Evolutionary conservation across 2,797 vertebrate species (phyloP), one percentile per base, ranked within the genome.

Genomic region (Salarias fasciatus): DNA sequence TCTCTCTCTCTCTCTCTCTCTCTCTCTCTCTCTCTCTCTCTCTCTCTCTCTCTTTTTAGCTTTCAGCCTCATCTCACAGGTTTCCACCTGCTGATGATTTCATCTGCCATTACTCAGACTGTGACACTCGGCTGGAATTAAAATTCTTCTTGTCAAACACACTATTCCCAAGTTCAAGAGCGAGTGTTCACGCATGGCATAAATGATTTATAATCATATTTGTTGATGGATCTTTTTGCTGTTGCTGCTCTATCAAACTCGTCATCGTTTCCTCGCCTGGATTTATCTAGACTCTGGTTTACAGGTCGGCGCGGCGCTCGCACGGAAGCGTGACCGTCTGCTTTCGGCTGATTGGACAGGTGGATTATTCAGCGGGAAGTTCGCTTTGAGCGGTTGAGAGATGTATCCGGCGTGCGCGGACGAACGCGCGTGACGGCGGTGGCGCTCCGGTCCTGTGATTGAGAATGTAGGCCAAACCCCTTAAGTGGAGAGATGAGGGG

Each of bases 391-490:
- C 44, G 33, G 54, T 11, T 59, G 62, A 43, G 30, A 62, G 31
- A 57, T 41, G 44, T 54, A 58, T 75, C 51, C 1, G 53, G 53
- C 15, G 50, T 55, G 48, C 42, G 35, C 46, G 45, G 50, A 13
- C 29, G 11, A 70, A 28, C 31, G 52, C 53, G 57, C 72, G 55
- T 53, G 65, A 58, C 53, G 30, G 8, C 24, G 45, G 50, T 36
- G 62, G 43, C 49, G 12, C 37, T 55, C 49, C 46, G 50, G 55
- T 43, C 59, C 71, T 47, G 78, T 83, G 84, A 89, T 82, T 77
- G 66, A 87, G 82, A 88, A 89, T 89, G 81, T 86, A 63, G 85
- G 83, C 77, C 73, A 88, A 86, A 84, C 77, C 77, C 81, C 79
- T 82, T 85, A 84, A 86, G 81, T 87, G 81, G 68, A 77, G 72